A percentile compares a stretch with the other conserved stretches of the same genome.
These are phyloP conservation scores for Caenorhabditis parvicauda DNA, from an alignment of 2,888 invertebrate species.

Conservation along the genomic window DNA sequence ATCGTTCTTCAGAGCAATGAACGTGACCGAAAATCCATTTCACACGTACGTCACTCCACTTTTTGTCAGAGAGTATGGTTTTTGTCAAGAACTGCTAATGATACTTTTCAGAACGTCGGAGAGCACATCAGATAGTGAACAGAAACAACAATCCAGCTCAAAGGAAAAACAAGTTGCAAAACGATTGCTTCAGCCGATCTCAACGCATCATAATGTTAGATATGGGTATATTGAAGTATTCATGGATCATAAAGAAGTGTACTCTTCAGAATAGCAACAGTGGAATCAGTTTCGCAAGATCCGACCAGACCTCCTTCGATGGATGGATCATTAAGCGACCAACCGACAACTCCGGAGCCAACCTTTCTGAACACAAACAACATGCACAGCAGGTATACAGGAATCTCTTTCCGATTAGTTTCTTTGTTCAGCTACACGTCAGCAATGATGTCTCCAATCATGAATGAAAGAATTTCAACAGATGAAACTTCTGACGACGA, in stretches of 20 bases:
- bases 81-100: background rate
- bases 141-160: conserved; percentile 20
- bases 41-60: conserved; percentile 19
- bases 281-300: conserved; percentile 28
- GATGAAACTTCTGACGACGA: conserved; percentile 44
- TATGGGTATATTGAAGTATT: conserved; percentile 24
- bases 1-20: conserved; percentile 10
- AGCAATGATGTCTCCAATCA: conserved; percentile 59
- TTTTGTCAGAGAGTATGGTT: conserved; percentile 17
- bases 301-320: conserved; percentile 42
- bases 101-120: conserved; percentile 21
- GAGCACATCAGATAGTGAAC: conserved; percentile 16
- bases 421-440: conserved; percentile 51
- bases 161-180: conserved; percentile 31
- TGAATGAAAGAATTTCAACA: conserved; percentile 40
- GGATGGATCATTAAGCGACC: conserved; percentile 33
- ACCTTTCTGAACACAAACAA: conserved; percentile 29
- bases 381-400: conserved; percentile 42
- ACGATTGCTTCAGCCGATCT: conserved; percentile 32
- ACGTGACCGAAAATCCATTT: conserved; percentile 20
- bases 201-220: conserved; percentile 27
- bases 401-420: no score
- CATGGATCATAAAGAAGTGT: background rate
- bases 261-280: conserved; percentile 12
- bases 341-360: conserved; percentile 22